A percentile compares a stretch with the other conserved stretches of the same genome.
Evolutionary conservation across 2,888 invertebrate genomes (phyloP).

Genomic region (Strigamia transsilvanica): DNA sequence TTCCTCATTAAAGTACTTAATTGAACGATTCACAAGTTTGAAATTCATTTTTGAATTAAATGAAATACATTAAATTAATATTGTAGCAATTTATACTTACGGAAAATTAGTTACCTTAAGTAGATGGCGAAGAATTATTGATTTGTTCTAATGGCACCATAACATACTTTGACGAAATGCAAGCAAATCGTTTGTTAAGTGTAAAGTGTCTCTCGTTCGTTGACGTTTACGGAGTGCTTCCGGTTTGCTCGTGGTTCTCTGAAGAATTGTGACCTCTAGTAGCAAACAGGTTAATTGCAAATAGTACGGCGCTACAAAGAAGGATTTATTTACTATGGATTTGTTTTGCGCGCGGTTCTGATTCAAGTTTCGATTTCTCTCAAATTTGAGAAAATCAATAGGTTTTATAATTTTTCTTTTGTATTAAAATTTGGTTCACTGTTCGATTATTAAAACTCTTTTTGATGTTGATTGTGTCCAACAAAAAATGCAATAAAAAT

Average conservation of each 20-base stretch:
- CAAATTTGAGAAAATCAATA: no score
- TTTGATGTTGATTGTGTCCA: no score
- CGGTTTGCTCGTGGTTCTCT: neutral
- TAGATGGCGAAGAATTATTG: neutral
- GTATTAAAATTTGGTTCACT: no score
- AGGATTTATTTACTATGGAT: no score
- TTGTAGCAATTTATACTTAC: neutral
- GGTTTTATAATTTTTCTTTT: no score
- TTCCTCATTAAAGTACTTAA: neutral
- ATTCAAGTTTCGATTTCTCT: no score
- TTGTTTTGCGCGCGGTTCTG: no score
- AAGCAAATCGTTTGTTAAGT: neutral
- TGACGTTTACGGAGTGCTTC: neutral
- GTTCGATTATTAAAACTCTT: no score
- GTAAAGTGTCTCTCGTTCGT: neutral
- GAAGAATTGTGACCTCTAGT: neutral
- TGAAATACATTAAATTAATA: no score
- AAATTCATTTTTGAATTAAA: neutral
- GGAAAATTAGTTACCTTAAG: neutral
- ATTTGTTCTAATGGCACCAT: constrained; percentile 35
- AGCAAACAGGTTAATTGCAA: neutral
- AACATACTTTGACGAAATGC: constrained; percentile 7
- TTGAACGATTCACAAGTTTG: neutral
- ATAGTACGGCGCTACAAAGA: neutral
- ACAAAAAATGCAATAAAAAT: no score